Evolutionary conservation across 1,140 invertebrate genomes (phyloP), one percentile per base, ranked within the genome.

Genomic region (Halyomorpha halys): DNA sequence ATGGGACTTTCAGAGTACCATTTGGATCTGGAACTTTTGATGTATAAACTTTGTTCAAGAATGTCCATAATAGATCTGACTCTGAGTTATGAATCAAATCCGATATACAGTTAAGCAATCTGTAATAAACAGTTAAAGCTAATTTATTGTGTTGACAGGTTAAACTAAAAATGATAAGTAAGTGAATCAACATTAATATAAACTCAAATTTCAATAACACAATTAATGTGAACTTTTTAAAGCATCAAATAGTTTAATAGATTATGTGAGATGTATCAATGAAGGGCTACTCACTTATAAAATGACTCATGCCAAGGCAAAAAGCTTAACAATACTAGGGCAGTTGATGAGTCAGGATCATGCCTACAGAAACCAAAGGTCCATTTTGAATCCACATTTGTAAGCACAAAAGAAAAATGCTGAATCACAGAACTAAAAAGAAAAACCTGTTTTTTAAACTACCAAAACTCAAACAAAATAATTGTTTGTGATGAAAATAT

Each of bases 291-390:
- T 39, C 80, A 85, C 84, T 90, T 92, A 74, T 94, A 93, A 79
- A 97, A 97, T 69, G 87, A 86, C 77, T 96, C 92, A 75, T 95
- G 94, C 94, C 94, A 97, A 67, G 94, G 93, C 69, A 97, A 78
- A 74, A 86, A 89, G 71, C 91, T 94, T 65, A 90, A 77, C 56
- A 93, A 73, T 49, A 92, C 85, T 69, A 91, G 76, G 63, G 87
- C 83, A 47, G 86, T 86, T 72, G 86, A 81, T 16, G 85, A 82
- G 72, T 87, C 86, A 16, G 90, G 87, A 76, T 94, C 88, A 73
- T 94, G 90, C 51, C 93, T 85, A 75, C 92, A 96, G 76, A 94
- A 97, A 66, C 94, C 94, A 81, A 94, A 97, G 44, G 90, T 93
- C 84, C 91, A 97, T 80, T 94, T 94, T 27, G 91, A 94, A 73